These are phyloP conservation scores for Ceyx margarethae DNA, from an alignment of 2,113 vertebrate genomes.

Conservation along the genomic window DNA sequence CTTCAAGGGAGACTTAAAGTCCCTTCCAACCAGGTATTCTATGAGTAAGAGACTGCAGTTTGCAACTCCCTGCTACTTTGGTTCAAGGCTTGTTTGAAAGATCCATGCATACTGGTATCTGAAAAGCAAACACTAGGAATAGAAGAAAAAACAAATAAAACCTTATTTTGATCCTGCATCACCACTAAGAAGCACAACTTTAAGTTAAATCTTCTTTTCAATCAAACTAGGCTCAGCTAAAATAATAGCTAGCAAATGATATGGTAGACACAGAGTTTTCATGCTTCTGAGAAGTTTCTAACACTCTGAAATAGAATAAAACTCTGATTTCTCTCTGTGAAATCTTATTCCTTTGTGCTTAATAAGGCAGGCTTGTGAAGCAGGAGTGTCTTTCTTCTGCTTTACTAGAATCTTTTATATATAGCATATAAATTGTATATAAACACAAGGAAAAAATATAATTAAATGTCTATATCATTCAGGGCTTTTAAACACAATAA, in stretches of 20 bases:
- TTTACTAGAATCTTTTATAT: not conserved
- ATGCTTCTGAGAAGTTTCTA: not conserved
- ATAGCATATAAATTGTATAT: not conserved
- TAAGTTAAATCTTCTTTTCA: not conserved
- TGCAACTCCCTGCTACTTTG: not conserved
- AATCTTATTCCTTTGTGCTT: conserved; percentile 8
- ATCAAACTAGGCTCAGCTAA: not conserved
- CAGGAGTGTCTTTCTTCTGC: not conserved
- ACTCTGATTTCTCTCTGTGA: not conserved
- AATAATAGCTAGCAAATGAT: conserved; percentile 13
- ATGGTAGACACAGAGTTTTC: not conserved
- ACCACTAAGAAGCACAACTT: not conserved
- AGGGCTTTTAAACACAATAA: conserved; percentile 32
- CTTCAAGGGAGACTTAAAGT: not conserved
- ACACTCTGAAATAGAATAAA: not conserved
- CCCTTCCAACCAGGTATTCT: no score
- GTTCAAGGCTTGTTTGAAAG: no score
- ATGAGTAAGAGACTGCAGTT: not conserved
- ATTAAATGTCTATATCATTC: not conserved
- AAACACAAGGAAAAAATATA: conserved; percentile 24
- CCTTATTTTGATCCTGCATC: not conserved
- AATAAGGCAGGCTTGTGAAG: not conserved
- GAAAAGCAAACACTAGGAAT: not conserved
- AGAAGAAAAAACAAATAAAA: not conserved
- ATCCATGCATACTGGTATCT: not conserved